A percentile compares a stretch with the other conserved stretches of the same genome.
These are phyloP conservation scores for Ciconia nigra DNA, from an alignment of 2,797 vertebrate species.

Conservation along the genomic window DNA sequence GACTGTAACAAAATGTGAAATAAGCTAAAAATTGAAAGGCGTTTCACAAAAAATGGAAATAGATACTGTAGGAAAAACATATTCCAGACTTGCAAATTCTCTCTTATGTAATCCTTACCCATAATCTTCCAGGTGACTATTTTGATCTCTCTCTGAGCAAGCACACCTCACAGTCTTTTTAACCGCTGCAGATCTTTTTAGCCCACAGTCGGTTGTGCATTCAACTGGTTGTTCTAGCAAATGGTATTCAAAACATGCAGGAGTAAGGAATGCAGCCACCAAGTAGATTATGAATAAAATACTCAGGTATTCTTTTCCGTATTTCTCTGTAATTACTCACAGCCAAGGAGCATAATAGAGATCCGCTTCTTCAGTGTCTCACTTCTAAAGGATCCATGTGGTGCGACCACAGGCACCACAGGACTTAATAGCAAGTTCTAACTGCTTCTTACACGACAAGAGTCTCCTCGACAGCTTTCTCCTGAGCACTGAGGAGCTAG, in stretches of 20 bases:
- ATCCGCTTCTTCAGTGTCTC: not conserved
- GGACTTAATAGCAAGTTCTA: not conserved
- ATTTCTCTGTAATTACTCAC: constrained; percentile 1
- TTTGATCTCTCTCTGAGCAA: constrained; percentile 1
- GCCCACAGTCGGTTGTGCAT: not conserved
- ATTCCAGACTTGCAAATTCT: constrained; percentile 42
- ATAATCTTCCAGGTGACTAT: constrained; percentile 9
- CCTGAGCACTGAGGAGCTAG: not conserved
- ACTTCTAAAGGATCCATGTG: not conserved
- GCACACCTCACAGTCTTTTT: not conserved
- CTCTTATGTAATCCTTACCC: constrained; percentile 17
- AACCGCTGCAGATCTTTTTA: not conserved
- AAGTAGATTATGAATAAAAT: not conserved
- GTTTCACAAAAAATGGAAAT: constrained; percentile 56
- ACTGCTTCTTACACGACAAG: not conserved
- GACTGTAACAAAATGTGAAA: constrained; percentile 14
- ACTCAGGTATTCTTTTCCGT: not conserved
- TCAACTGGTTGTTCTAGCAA: not conserved
- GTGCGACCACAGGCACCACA: not conserved
- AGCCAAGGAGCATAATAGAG: not conserved
- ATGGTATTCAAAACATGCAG: not conserved
- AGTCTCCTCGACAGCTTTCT: not conserved
- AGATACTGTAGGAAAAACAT: constrained; percentile 54
- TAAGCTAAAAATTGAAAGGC: constrained; percentile 45
- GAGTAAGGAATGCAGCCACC: not conserved